A percentile compares a stretch with the other conserved stretches of the same genome.
These are phyloP conservation scores for Xenotilapia leptura DNA, from an alignment of 2,113 vertebrate genomes.

Conservation along the genomic window DNA sequence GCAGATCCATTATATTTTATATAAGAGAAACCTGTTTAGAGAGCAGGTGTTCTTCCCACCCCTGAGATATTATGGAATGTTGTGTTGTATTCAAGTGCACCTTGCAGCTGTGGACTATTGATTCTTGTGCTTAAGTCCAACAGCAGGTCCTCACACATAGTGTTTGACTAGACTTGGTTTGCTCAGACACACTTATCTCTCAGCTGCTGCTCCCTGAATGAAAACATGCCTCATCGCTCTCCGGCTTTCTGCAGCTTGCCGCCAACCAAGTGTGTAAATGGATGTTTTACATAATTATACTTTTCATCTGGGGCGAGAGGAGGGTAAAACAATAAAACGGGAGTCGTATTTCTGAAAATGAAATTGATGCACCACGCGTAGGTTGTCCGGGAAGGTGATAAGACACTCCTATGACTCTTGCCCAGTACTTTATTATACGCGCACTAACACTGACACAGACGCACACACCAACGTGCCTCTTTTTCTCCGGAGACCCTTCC, in stretches of 20 bases:
- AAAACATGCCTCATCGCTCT: neutral
- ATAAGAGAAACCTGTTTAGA: neutral
- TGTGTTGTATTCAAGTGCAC: neutral
- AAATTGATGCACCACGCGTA: neutral
- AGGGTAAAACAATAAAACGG: neutral
- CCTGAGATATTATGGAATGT: neutral
- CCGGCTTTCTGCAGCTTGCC: neutral
- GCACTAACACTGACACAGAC: neutral
- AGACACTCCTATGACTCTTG: neutral
- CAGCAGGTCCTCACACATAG: conserved; percentile 4
- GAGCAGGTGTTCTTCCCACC: neutral
- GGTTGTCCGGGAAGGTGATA: neutral
- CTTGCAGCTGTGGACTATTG: conserved; percentile 30
- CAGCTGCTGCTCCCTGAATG: conserved; percentile 4
- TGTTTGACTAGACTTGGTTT: conserved; percentile 9
- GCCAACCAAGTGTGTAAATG: conserved; percentile 15
- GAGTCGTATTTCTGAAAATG: neutral
- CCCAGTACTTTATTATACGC: neutral
- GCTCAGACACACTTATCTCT: conserved; percentile 35
- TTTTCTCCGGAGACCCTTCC: neutral
- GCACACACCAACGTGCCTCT: neutral
- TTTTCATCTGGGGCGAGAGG: neutral
- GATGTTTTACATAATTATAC: conserved; percentile 43
- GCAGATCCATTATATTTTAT: neutral
- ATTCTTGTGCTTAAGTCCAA: conserved; percentile 16